Evolutionary conservation across 2,888 invertebrate species (phyloP).

Genomic region (Platycnemis pennipes): DNA sequence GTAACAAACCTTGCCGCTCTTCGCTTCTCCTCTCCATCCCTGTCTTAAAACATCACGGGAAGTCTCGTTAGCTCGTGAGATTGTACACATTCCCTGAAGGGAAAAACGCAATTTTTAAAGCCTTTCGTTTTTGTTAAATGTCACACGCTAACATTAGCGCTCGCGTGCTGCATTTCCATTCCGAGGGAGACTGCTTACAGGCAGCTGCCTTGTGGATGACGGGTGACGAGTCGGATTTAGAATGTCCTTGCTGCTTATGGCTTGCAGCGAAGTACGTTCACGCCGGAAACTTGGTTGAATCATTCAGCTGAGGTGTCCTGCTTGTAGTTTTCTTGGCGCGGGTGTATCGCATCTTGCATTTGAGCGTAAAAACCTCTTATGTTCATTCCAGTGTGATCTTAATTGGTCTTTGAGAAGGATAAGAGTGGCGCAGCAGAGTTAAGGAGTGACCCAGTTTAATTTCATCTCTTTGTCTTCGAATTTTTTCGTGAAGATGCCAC

Average conservation of each 20-base stretch:
- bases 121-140: not conserved
- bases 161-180: not conserved
- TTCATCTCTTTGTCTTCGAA: too few relatives aligned
- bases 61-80: not conserved
- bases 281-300: not conserved
- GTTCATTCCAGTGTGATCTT: too few relatives aligned
- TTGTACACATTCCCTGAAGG: not conserved
- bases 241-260: not conserved
- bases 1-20: too few relatives aligned
- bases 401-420: too few relatives aligned
- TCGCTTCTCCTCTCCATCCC: too few relatives aligned
- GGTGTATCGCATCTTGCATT: not conserved
- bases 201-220: not conserved
- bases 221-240: not conserved
- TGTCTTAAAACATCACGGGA: not conserved
- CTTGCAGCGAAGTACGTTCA: not conserved
- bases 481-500: too few relatives aligned
- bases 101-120: not conserved
- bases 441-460: too few relatives aligned
- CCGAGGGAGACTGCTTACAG: not conserved
- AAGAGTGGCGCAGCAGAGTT: too few relatives aligned
- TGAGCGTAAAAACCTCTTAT: not conserved
- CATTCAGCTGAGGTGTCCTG: not conserved
- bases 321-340: not conserved
- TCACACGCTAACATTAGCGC: not conserved